Evolutionary conservation across 1,140 invertebrate species (phyloP).

Genomic region (Chionoecetes opilio): DNA sequence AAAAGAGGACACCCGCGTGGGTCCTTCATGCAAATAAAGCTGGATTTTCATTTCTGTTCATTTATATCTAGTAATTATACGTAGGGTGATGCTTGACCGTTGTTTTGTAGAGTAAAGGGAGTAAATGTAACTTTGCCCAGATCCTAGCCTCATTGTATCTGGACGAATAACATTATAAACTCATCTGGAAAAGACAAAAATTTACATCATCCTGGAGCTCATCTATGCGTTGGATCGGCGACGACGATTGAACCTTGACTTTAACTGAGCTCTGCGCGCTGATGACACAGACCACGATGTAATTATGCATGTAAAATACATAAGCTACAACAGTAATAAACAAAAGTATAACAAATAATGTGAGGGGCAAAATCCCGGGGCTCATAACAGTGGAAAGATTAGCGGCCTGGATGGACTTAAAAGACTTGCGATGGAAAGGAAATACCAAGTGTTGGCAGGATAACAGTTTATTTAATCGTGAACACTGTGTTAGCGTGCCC

Average conservation of each 20-base stretch:
- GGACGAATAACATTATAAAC: not conserved
- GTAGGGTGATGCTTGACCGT: not conserved
- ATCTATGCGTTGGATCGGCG: too few relatives aligned
- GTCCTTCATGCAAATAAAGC: slow-evolving; percentile 6
- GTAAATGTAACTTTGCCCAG: not conserved
- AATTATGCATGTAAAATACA: not conserved
- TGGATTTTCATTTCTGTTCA: not conserved
- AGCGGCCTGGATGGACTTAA: not conserved
- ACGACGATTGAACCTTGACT: not conserved
- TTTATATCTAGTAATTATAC: not conserved
- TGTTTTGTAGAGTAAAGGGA: slow-evolving; percentile 8
- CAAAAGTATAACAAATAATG: not conserved
- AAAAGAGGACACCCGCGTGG: not conserved
- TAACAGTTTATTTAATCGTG: not conserved
- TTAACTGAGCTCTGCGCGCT: too few relatives aligned
- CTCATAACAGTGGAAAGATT: not conserved
- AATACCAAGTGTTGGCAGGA: not conserved
- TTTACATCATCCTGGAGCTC: not conserved
- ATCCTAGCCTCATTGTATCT: not conserved
- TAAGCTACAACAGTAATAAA: not conserved
- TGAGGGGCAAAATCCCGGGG: too few relatives aligned
- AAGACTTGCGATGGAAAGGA: not conserved
- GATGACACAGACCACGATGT: not conserved
- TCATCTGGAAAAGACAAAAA: not conserved
- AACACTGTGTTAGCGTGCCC: not conserved